Evolutionary conservation across 2,888 invertebrate genomes (phyloP), one percentile per base, ranked within the genome.

Genomic region (Fragum fragum): DNA sequence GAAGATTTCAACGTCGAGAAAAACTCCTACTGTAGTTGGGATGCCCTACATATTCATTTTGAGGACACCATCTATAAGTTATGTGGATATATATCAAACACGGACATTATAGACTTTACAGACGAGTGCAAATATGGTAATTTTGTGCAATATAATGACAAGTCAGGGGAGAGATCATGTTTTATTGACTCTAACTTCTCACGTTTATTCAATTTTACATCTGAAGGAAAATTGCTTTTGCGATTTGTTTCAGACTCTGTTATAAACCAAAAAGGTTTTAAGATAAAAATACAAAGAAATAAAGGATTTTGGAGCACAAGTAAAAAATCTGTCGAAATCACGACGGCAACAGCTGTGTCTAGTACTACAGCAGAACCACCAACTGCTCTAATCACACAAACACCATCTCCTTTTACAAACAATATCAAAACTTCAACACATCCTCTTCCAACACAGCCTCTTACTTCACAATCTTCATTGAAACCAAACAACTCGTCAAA

Each of bases 241-340:
- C 53, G 29, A 11, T 71, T 71, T 55, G 16, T 21, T 9, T 71
- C 71, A 2, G 71, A 71, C 36, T 29, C 53, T n/a, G 29, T 71
- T 11, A 32, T 71, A 9, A 6, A 32, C 0, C 28, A n/a, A 32
- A 21, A 29, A 36, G 71, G 71, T 3, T 71, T 71, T 55, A 71
- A 57, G 18, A 55, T 71, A 39, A n/a, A 28, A 21, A 11, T 73
- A 11, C 7, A 36, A 14, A 61, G 61, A 32, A 61, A 1, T n/a
- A 61, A 61, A 29, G 18, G 14, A 9, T 16, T 3, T 14, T 18
- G 2, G 47, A 3, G 5, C 14, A 47, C 18, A 18, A n/a, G 14
- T 39, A 39, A 39, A n/a, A n/a, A n/a, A n/a, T n/a, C n/a, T n/a
- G n/a, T n/a, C n/a, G n/a, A n/a, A n/a, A n/a, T n/a, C n/a, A 36